Base-by-base conservation (phyloP, 2,888 invertebrate genomes). In the Oscheius sp. region DNA sequence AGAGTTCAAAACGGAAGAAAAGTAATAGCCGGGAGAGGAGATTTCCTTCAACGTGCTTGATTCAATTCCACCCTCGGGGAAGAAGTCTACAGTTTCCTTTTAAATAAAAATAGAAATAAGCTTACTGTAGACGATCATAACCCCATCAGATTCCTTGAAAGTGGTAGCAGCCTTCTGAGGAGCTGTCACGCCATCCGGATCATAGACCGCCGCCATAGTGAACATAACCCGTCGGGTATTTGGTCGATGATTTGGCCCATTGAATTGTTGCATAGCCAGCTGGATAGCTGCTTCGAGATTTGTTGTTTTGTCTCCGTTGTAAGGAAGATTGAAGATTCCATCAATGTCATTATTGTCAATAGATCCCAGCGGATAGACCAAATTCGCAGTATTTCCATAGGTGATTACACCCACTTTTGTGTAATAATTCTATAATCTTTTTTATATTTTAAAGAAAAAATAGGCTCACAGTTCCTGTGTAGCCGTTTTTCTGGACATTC, bases 101-200 rank as follows among this genome's bases (percentile, higher is more conserved):
- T 35, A n/a, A n/a, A n/a, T 35, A 3, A 6, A 35, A 35, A 35
- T 35, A 3, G 5, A n/a, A n/a, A 35, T 35, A 3, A 13, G 7
- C 63, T 13, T 52, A 71, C 71, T 61, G 72, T 63, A 63, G 13
- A 66, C 66, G 9, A 72, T 72, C 18, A 72, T 55, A 3, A 56
- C 49, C 46, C 72, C 72, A 13, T 66, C 72, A 46, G 27, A 21
- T 18, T 66, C 66, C 49, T 56, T 64, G 58, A 72, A 72, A 13
- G 56, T 66, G 29, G 41, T 53, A 27, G 72, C 72, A 23, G 58
- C 52, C 52, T 45, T n/a, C 16, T 52, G 9, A 3, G 72, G 72
- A 16, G 45, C 63, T 27, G 21, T 52, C n/a, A 56, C 46, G 6
- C 66, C 66, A 13, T 29, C 64, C 12, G 18, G 23, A 35, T 35